A percentile compares a stretch with the other conserved stretches of the same genome.
Evolutionary conservation across 2,113 vertebrate species (phyloP).

Genomic region (Laticauda laticaudata): DNA sequence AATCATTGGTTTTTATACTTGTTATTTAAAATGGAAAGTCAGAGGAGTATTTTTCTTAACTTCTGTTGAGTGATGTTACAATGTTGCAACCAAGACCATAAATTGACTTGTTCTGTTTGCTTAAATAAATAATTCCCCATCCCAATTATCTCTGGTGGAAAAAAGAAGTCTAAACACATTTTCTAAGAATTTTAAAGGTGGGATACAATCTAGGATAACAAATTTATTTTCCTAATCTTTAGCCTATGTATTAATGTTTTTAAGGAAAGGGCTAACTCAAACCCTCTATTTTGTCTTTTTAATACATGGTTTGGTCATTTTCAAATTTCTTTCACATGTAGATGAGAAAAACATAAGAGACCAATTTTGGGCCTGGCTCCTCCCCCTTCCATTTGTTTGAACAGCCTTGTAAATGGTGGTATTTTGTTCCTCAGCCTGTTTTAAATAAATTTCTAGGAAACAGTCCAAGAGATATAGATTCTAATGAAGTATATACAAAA

Average conservation of each 20-base stretch:
- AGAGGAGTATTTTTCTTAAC: neutral
- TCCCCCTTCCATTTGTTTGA: neutral
- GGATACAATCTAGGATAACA: neutral
- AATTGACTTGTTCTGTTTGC: neutral
- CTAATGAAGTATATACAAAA: neutral
- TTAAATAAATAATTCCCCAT: neutral
- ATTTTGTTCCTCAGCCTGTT: neutral
- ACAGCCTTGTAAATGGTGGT: neutral
- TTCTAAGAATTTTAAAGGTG: neutral
- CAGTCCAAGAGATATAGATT: neutral
- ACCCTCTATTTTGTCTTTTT: neutral
- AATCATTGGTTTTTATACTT: neutral
- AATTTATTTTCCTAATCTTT: neutral
- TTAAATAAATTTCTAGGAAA: no score
- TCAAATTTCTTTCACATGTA: neutral
- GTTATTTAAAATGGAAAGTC: neutral
- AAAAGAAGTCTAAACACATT: neutral
- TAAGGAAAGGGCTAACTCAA: neutral
- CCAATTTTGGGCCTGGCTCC: neutral
- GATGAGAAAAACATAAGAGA: neutral
- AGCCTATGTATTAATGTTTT: neutral
- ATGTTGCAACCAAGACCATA: neutral
- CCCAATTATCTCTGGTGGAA: neutral
- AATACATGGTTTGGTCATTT: fast-evolving
- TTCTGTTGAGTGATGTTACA: neutral